These are phyloP conservation scores for Hirudo medicinalis DNA, from an alignment of 1,140 invertebrate species.

Conservation along the genomic window DNA sequence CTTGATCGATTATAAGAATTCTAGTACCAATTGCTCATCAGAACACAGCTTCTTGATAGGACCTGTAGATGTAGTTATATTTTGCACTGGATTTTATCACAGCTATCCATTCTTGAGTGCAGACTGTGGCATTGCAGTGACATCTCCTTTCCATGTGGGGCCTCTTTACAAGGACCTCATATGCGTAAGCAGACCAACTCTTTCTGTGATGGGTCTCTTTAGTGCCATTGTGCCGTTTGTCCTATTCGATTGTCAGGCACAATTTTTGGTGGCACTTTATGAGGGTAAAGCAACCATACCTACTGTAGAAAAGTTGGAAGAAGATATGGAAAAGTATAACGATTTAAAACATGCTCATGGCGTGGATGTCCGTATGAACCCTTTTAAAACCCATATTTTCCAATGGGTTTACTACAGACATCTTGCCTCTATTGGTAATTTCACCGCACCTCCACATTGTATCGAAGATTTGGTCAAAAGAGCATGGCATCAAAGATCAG, in stretches of 20 bases:
- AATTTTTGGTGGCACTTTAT: conserved; percentile 56
- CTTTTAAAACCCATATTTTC: conserved; percentile 56
- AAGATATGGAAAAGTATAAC: conserved; percentile 50
- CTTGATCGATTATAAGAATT: too few species aligned
- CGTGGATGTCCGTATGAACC: conserved; percentile 51
- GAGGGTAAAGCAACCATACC: conserved; percentile 54
- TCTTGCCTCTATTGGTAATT: conserved; percentile 49
- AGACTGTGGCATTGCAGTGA: conserved; percentile 51
- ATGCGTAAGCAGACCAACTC: conserved; percentile 58
- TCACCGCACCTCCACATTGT: conserved; percentile 46
- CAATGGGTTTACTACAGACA: conserved; percentile 55
- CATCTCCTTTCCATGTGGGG: conserved; percentile 62
- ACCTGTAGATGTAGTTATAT: conserved; percentile 52
- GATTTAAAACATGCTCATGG: conserved; percentile 39
- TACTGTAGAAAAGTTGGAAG: conserved; percentile 50
- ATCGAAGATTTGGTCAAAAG: too few species aligned
- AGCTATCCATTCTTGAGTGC: conserved; percentile 64
- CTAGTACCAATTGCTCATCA: too few species aligned
- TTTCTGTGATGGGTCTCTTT: conserved; percentile 68
- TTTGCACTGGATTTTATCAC: conserved; percentile 71
- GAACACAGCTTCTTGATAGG: neutral
- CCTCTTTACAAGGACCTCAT: conserved; percentile 75
- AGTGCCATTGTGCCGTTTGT: conserved; percentile 67
- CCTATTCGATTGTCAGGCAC: conserved; percentile 70
- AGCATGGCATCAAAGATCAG: too few species aligned